These are phyloP conservation scores for Octopus sinensis DNA, from an alignment of 1,140 invertebrate species.

Conservation along the genomic window DNA sequence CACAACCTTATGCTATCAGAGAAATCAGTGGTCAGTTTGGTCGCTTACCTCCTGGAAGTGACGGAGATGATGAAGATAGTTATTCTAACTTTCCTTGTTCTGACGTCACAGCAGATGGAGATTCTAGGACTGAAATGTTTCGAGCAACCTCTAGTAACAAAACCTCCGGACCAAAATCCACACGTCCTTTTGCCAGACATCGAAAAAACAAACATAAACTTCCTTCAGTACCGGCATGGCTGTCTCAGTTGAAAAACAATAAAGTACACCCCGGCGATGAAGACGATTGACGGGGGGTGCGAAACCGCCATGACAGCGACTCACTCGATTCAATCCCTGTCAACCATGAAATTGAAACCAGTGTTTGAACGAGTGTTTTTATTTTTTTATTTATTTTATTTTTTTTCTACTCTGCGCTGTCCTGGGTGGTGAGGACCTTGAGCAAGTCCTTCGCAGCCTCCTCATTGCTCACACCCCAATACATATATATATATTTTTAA, in stretches of 20 bases:
- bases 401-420: no score
- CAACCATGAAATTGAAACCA: no score
- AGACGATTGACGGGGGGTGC: neutral
- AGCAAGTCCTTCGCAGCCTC: no score
- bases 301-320: neutral
- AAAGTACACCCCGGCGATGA: neutral
- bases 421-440: no score
- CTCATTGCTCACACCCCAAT: no score
- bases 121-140: constrained; percentile 8
- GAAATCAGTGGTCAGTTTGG: neutral
- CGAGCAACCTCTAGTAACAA: neutral
- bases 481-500: no score
- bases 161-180: neutral
- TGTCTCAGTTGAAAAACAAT: constrained; percentile 2
- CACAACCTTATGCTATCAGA: neutral
- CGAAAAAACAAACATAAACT: neutral
- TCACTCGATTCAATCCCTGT: no score
- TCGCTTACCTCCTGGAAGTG: neutral
- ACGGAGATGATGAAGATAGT: constrained; percentile 7
- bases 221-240: constrained; percentile 4
- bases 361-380: no score
- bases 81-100: constrained; percentile 10
- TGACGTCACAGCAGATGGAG: neutral
- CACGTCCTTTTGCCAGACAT: neutral
- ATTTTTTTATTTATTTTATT: no score